phyloP scores from a whole-genome alignment of 2,888 invertebrate species.

The Timema podura region DNA sequence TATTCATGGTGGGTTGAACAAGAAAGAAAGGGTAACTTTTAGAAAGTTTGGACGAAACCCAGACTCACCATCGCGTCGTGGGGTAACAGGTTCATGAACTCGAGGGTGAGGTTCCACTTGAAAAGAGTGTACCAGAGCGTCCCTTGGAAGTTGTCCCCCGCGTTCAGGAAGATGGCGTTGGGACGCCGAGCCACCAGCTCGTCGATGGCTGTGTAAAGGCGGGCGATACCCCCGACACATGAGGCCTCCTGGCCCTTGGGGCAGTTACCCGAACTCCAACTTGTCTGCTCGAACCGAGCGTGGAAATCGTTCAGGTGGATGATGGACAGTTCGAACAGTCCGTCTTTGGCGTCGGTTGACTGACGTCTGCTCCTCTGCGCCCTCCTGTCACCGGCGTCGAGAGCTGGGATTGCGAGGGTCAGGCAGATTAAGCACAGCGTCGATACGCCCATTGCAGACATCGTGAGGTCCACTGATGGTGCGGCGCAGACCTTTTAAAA shows the following conservation, averaged over 20 bases:
- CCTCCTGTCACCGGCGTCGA: too few relatives aligned
- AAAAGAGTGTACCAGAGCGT: conserved; percentile 74
- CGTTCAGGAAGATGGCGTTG: conserved; percentile 68
- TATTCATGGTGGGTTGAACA: too few relatives aligned
- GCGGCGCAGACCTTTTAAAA: too few relatives aligned
- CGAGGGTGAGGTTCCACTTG: conserved; percentile 59
- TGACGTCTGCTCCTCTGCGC: too few relatives aligned
- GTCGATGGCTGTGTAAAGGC: conserved; percentile 23
- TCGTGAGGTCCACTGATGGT: too few relatives aligned
- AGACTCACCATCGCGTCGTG: conserved; percentile 70
- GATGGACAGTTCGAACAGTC: conserved; percentile 38
- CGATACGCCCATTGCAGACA: too few relatives aligned
- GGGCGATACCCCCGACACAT: conserved; percentile 31
- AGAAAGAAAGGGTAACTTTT: too few relatives aligned
- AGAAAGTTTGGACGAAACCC: too few relatives aligned
- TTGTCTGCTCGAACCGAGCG: conserved; percentile 40
- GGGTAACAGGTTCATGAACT: conserved; percentile 69
- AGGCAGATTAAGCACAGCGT: too few relatives aligned
- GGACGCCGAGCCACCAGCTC: conserved; percentile 13
- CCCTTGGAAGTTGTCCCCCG: conserved; percentile 81
- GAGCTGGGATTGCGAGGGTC: too few relatives aligned
- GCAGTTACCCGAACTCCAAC: conserved; percentile 23
- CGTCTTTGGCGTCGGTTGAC: background rate
- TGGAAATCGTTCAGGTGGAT: conserved; percentile 48
- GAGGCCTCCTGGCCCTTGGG: conserved; percentile 5